Evolutionary conservation across 92 coral and sea anemone genomes (phyloP).

Genomic region (Micromussa lordhowensis): DNA sequence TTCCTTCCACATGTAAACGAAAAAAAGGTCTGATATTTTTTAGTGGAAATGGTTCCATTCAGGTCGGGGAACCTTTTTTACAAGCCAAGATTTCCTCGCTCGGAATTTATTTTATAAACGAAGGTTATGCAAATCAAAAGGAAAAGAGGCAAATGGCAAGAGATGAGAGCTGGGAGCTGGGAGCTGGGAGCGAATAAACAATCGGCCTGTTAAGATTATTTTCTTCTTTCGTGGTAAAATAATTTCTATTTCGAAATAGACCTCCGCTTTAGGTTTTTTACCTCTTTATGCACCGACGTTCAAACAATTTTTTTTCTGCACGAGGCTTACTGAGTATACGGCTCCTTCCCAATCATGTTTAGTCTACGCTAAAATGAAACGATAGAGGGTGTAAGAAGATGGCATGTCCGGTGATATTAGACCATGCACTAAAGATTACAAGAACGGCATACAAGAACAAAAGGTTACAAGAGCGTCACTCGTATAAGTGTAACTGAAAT

Average conservation of each 20-base stretch:
- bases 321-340: background rate
- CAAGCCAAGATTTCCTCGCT: background rate
- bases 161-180: background rate
- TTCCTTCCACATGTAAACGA: background rate
- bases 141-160: background rate
- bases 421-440: background rate
- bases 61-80: background rate
- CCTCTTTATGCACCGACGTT: too few relatives aligned
- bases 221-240: too few relatives aligned
- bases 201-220: too few relatives aligned
- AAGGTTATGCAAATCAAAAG: constrained; percentile 12
- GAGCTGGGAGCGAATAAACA: background rate
- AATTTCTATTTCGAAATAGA: too few relatives aligned
- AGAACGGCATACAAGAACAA: background rate
- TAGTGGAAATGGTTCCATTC: background rate
- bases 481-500: too few relatives aligned
- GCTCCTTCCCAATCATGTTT: background rate
- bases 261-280: too few relatives aligned
- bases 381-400: background rate
- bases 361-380: background rate
- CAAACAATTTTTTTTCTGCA: background rate
- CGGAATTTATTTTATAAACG: background rate
- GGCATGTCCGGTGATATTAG: background rate
- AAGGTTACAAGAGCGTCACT: too few relatives aligned
- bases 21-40: background rate